Conservation (phyloP, 2,797 vertebrate genomes). For the Sebastes trivittatus region DNA sequence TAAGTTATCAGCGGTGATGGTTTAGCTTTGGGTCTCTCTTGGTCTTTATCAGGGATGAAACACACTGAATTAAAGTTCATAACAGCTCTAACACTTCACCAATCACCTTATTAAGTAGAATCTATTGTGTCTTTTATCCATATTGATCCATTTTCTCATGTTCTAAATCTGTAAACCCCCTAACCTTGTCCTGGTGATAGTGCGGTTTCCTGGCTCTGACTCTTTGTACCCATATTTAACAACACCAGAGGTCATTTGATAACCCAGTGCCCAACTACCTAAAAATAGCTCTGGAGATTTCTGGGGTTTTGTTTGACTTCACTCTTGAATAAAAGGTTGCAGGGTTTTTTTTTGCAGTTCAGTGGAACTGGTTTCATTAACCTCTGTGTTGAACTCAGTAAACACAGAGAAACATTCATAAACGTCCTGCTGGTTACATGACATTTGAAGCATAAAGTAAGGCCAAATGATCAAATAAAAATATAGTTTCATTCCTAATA, state of each 20-base stretch:
- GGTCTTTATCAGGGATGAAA: neutral
- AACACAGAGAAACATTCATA: neutral
- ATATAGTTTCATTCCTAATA: neutral
- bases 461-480: neutral
- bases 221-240: conserved; percentile 59
- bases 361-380: conserved; percentile 23
- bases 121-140: neutral
- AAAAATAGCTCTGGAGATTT: conserved; percentile 63
- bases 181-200: conserved; percentile 1
- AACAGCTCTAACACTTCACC: neutral
- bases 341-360: neutral
- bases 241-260: conserved; percentile 62
- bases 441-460: neutral
- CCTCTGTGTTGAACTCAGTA: conserved; percentile 23
- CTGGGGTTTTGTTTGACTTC: conserved; percentile 56
- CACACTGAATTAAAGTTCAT: neutral
- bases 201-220: conserved; percentile 24
- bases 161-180: neutral
- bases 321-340: conserved; percentile 5
- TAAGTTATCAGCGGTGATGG: neutral
- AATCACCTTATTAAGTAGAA: neutral
- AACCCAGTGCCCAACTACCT: conserved; percentile 44
- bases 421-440: neutral
- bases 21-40: neutral
- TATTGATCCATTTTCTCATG: neutral